Evolutionary conservation across 2,113 vertebrate species (phyloP).

Genomic region (sheep (Ovis aries)): DNA sequence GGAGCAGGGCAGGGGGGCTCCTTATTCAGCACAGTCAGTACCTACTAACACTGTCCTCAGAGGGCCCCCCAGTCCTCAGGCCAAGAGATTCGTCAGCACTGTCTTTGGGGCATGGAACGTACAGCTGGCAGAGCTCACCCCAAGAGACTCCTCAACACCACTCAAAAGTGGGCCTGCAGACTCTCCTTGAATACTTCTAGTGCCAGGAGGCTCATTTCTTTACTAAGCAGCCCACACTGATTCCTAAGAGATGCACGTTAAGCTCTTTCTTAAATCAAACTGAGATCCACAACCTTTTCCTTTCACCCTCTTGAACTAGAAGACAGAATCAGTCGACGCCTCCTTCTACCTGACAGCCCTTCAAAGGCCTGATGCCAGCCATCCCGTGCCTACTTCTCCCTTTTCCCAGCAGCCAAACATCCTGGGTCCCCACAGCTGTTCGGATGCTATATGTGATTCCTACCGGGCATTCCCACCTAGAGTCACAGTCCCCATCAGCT

Average conservation of each 20-base stretch:
- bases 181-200: background rate
- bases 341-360: background rate
- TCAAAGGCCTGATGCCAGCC: background rate
- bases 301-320: background rate
- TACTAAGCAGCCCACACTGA: background rate
- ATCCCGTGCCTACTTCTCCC: background rate
- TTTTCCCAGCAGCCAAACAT: background rate
- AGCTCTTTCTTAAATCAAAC: background rate
- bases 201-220: background rate
- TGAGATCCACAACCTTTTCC: background rate
- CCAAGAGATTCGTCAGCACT: accelerated
- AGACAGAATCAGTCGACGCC: background rate
- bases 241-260: background rate
- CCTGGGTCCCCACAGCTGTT: background rate
- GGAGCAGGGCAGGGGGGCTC: background rate
- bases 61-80: background rate
- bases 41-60: background rate
- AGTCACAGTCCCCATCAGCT: background rate
- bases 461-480: background rate
- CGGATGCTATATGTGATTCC: background rate
- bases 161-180: background rate
- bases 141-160: background rate
- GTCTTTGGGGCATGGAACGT: background rate
- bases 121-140: background rate
- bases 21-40: background rate